Evolutionary conservation across 2,113 vertebrate genomes (phyloP).

Genomic region (Hymenochirus boettgeri): DNA sequence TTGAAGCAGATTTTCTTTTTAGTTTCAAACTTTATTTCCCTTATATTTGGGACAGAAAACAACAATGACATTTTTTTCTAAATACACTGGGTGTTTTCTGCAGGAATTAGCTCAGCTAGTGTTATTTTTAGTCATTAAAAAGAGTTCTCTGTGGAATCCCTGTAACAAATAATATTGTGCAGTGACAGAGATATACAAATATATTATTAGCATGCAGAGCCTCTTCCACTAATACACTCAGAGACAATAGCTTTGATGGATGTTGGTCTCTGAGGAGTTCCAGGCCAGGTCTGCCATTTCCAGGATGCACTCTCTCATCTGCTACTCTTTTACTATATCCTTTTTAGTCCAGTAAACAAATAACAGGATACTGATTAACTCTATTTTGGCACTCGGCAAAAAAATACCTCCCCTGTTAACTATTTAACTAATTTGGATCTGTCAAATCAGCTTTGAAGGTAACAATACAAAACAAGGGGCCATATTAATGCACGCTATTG

Average conservation of each 20-base stretch:
- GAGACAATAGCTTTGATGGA: conserved; percentile 34
- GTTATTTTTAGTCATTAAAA: too few relatives aligned
- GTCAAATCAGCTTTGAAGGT: too few relatives aligned
- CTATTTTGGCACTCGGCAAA: conserved; percentile 21
- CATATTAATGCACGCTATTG: too few relatives aligned
- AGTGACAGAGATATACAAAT: background rate
- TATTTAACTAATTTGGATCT: too few relatives aligned
- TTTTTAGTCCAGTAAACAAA: conserved; percentile 29
- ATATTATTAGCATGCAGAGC: conserved; percentile 35
- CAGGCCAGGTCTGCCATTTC: conserved; percentile 32
- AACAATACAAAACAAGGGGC: too few relatives aligned
- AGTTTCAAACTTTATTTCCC: too few relatives aligned
- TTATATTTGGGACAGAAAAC: too few relatives aligned
- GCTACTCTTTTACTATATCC: conserved; percentile 39
- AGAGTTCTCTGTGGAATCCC: too few relatives aligned
- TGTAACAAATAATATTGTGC: background rate
- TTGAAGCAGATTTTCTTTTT: too few relatives aligned
- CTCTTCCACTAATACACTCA: conserved; percentile 8
- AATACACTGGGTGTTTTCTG: too few relatives aligned
- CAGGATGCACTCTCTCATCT: conserved; percentile 38
- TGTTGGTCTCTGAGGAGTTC: conserved; percentile 28
- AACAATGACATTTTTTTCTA: too few relatives aligned
- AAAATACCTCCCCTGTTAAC: background rate
- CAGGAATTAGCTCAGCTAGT: too few relatives aligned
- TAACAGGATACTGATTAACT: conserved; percentile 34